These are phyloP conservation scores for Pentamera pediparva DNA, from an alignment of 53 echinoderm and acorn worm species.

Conservation along the genomic window DNA sequence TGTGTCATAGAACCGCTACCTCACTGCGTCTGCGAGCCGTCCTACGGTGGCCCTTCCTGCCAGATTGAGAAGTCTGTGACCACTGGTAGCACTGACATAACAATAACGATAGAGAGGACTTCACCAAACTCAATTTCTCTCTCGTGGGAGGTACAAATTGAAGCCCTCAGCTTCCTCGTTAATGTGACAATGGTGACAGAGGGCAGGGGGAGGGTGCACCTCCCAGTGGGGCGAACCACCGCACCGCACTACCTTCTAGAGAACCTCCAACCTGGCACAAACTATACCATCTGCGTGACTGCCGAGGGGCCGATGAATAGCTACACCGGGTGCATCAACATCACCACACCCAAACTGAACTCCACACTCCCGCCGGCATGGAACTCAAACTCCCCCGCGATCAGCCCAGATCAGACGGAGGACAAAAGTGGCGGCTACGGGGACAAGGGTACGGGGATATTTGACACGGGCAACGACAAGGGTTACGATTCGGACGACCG, in stretches of 20 bases:
- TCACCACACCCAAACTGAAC: too few relatives aligned
- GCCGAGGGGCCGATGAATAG: too few relatives aligned
- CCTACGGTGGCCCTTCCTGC: conserved; percentile 28
- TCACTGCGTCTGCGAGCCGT: conserved; percentile 14
- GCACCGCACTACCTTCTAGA: neutral
- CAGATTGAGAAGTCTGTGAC: neutral
- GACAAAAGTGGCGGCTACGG: too few relatives aligned
- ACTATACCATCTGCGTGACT: conserved; percentile 5
- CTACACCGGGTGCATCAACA: too few relatives aligned
- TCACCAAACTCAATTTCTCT: neutral
- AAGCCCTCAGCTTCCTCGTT: neutral
- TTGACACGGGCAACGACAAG: too few relatives aligned
- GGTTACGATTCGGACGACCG: too few relatives aligned
- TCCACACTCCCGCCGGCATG: too few relatives aligned
- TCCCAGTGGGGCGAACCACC: too few relatives aligned
- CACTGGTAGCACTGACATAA: neutral
- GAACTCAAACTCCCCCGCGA: too few relatives aligned
- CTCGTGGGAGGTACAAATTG: neutral
- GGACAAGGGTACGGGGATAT: too few relatives aligned
- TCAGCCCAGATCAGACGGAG: too few relatives aligned
- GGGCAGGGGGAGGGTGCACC: neutral
- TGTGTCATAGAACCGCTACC: neutral
- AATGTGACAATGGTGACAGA: too few relatives aligned
- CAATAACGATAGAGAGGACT: neutral
- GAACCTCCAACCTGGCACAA: neutral